These are phyloP conservation scores for Drosophila atripex DNA, from an alignment of 2,888 invertebrate genomes.

Conservation along the genomic window DNA sequence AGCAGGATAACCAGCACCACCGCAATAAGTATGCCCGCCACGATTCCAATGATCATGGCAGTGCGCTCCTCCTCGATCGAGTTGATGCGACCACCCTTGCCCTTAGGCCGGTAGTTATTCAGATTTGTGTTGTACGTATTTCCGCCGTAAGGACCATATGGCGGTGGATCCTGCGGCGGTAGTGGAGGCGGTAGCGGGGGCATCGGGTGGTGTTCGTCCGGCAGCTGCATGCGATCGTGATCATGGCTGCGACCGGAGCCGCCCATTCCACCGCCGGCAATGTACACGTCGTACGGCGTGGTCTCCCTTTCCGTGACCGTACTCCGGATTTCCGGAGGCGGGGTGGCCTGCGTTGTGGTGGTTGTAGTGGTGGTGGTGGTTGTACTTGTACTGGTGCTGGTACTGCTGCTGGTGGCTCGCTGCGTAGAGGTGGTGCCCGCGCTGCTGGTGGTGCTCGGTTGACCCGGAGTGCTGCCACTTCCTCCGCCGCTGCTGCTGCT, in stretches of 20 bases:
- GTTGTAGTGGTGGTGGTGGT: conserved; percentile 69
- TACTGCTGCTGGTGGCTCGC: conserved; percentile 57
- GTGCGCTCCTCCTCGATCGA: conserved; percentile 90
- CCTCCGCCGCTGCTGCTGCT: conserved; percentile 54
- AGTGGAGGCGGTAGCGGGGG: conserved; percentile 75
- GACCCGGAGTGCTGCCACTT: conserved; percentile 42
- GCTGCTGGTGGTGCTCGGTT: conserved; percentile 54
- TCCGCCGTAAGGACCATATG: conserved; percentile 70
- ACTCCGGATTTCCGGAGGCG: conserved; percentile 78
- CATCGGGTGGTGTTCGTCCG: conserved; percentile 73
- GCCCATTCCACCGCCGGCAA: conserved; percentile 49
- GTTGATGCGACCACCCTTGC: conserved; percentile 85
- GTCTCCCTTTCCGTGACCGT: conserved; percentile 81
- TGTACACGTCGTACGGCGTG: conserved; percentile 79
- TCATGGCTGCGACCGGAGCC: conserved; percentile 43
- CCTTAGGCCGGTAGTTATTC: conserved; percentile 82
- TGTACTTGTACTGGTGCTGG: conserved; percentile 63
- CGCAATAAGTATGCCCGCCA: conserved; percentile 95
- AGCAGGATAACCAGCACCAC: conserved; percentile 95
- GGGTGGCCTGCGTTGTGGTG: conserved; percentile 74
- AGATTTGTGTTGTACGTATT: conserved; percentile 79
- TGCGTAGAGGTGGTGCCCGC: conserved; percentile 58
- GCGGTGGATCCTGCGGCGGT: conserved; percentile 78
- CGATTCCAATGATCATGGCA: conserved; percentile 93
- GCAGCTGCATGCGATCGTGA: conserved; percentile 73